Percentiles rank a stretch among this genome's conserved stretches.
phyloP scores from a whole-genome alignment of 2,888 invertebrate genomes.

The Cryptocephalus moraei region DNA sequence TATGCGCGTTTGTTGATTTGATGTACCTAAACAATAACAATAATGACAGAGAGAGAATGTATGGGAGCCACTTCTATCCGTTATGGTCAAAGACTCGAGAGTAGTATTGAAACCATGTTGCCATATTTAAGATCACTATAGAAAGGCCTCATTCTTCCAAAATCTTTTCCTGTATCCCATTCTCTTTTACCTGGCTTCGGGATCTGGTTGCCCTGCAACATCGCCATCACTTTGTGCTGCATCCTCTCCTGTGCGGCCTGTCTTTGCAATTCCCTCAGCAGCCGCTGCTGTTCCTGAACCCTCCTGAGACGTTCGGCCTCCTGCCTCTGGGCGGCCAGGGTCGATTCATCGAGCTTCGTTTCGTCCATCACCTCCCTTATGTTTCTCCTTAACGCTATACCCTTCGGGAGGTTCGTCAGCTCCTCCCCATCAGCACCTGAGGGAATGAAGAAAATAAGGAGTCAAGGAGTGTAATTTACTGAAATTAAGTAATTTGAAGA shows the following conservation, averaged over 20 bases:
- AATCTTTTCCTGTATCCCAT: neutral
- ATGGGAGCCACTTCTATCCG: too few species aligned
- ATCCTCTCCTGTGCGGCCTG: conserved; percentile 67
- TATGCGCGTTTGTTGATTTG: conserved; percentile 29
- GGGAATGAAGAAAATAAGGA: neutral
- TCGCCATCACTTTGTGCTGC: conserved; percentile 59
- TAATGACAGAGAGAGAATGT: neutral
- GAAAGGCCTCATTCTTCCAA: too few species aligned
- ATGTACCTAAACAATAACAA: conserved; percentile 22
- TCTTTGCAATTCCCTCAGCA: conserved; percentile 71
- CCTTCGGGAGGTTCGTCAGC: conserved; percentile 22
- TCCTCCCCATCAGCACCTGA: conserved; percentile 25
- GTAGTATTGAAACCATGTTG: too few species aligned
- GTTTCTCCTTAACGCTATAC: conserved; percentile 65
- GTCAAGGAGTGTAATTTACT: neutral
- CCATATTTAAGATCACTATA: too few species aligned
- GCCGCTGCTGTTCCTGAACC: conserved; percentile 76
- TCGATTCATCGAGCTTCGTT: conserved; percentile 84
- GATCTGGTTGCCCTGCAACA: conserved; percentile 55
- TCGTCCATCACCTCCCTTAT: conserved; percentile 92
- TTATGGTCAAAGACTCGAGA: too few species aligned
- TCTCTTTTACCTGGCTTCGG: conserved; percentile 27
- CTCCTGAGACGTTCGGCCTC: conserved; percentile 80
- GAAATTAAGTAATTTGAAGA: neutral
- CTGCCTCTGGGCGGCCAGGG: conserved; percentile 83